Base-by-base conservation (phyloP, 2,888 invertebrate genomes). In the Parascotia fuliginaria region DNA sequence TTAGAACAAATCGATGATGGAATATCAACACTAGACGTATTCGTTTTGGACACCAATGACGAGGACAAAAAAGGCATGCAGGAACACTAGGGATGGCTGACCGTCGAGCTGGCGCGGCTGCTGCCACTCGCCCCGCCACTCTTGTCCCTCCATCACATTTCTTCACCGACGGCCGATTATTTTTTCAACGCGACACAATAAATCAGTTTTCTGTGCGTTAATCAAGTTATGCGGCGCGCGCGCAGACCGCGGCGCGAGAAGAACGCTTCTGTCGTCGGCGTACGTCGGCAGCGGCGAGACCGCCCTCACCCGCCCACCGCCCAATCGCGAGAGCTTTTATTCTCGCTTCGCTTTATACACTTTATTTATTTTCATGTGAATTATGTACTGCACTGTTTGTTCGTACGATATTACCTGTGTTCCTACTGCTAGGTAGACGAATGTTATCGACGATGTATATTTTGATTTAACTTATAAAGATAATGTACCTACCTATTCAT, bases 231-330 rank as follows among this genome's bases (percentile, higher is more conserved):
- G 58, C 68, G 56, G 73, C 76, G 85, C 82, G 85, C 86, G 87
- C 82, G 86, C 86, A 78, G 77, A 71, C 79, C 69, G 75, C 60
- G 83, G 90, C 90, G 91, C 89, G 89, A 92, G 86, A 71, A 69
- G 85, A 91, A 67, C 87, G 95, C 96, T 60, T 96, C 96, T 60
- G 97, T 97, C 73, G 97, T 97, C 60, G 96, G 96, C 67, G 96
- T 95, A 90, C 96, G 96, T 61, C 77, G 75, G 55, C 78, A 68
- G 65, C 48, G 40, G 45, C 59, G 57, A 63, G 55, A 61, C 73
- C 77, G 81, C 79, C 78, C 71, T 56, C 67, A 44, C 66, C 74
- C 82, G 83, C 87, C 87, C 75, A 77, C 81, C 87, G 83, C 87
- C 85, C 85, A 81, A 77, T 76, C 61, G 67, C 65, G 60, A 56